phyloP scores from a whole-genome alignment of 2,797 vertebrate genomes.

The Sarcophilus harrisii region DNA sequence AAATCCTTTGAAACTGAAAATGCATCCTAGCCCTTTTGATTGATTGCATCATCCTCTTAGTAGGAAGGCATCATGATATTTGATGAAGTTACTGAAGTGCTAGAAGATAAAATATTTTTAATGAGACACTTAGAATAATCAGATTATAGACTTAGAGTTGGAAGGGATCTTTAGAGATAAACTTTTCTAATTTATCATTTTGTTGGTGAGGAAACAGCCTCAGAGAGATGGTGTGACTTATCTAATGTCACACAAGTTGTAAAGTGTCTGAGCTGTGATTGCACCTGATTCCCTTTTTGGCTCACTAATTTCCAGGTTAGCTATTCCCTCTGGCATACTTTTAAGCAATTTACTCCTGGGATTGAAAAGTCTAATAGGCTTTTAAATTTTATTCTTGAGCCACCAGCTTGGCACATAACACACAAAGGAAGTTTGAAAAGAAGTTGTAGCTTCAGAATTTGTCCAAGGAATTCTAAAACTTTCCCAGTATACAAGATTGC shows the following conservation, averaged over 20 bases:
- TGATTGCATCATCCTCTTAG: neutral
- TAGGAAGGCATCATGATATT: neutral
- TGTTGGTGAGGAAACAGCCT: neutral
- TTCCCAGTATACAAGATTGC: neutral
- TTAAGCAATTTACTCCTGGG: neutral
- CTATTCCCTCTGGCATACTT: neutral
- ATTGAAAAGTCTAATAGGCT: neutral
- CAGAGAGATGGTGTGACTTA: neutral
- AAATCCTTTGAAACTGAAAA: neutral
- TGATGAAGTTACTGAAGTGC: neutral
- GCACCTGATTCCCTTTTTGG: neutral
- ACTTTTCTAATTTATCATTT: neutral
- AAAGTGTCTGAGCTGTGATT: neutral
- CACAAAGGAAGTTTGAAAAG: neutral
- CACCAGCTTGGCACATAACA: slow-evolving; percentile 2
- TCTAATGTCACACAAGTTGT: neutral
- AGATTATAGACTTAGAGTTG: neutral
- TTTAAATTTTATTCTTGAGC: slow-evolving; percentile 7
- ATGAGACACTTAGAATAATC: neutral
- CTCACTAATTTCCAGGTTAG: neutral
- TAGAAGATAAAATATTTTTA: neutral
- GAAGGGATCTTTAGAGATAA: neutral
- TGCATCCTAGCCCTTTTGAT: neutral
- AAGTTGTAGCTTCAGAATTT: neutral
- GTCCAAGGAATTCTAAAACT: neutral